Conservation (phyloP, 2,797 vertebrate genomes). For the Adelosebastes latens region DNA sequence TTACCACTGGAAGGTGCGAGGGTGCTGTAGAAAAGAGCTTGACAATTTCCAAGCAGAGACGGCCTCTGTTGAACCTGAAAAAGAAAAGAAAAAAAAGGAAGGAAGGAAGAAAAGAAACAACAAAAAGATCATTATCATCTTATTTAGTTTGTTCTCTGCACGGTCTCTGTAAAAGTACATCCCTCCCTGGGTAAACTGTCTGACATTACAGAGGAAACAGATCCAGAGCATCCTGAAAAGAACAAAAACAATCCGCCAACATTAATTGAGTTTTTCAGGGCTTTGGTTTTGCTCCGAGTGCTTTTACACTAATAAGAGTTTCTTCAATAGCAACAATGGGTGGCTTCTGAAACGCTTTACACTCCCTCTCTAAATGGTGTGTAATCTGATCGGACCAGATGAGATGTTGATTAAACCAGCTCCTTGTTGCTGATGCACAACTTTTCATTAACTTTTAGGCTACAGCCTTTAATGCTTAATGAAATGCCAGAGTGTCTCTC, state of each 20-base stretch:
- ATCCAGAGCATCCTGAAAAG: slow-evolving; percentile 1
- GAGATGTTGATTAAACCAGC: not conserved
- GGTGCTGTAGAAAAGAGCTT: slow-evolving; percentile 70
- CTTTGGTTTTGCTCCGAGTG: not conserved
- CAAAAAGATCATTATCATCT: not conserved
- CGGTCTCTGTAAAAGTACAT: not conserved
- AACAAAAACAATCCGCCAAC: not conserved
- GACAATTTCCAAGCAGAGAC: slow-evolving; percentile 26
- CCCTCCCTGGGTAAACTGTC: slow-evolving; percentile 40
- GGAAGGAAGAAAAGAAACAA: not conserved
- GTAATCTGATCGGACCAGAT: not conserved
- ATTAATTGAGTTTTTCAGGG: not conserved
- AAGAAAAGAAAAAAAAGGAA: not conserved
- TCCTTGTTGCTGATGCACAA: not conserved
- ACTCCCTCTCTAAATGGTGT: not conserved
- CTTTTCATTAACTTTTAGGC: not conserved
- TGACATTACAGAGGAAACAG: slow-evolving; percentile 22
- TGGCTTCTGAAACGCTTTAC: not conserved
- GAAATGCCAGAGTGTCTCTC: slow-evolving; percentile 1
- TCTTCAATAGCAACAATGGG: not conserved
- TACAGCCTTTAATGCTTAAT: slow-evolving; percentile 1
- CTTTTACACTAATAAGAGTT: slow-evolving; percentile 10
- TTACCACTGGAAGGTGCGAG: slow-evolving; percentile 76
- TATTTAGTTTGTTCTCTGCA: not conserved
- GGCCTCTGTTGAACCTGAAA: slow-evolving; percentile 54